A percentile compares a stretch with the other conserved stretches of the same genome.
Conservation (phyloP, 2,888 invertebrate genomes). For the Limnephilus lunatus region DNA sequence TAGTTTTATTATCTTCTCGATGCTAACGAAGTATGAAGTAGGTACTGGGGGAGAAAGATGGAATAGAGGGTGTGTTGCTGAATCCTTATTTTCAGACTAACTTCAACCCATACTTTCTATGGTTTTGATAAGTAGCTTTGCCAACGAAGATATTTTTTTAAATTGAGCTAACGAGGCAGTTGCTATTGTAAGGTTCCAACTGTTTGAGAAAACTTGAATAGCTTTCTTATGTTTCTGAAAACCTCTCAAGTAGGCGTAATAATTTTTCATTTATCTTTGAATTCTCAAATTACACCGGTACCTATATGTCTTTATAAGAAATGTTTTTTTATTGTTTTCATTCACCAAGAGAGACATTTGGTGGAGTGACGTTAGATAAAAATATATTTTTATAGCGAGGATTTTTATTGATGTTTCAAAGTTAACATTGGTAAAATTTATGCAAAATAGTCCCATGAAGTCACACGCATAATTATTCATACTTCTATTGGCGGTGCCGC, state of each 20-base stretch:
- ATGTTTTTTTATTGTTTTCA: background rate
- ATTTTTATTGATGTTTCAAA: too few species aligned
- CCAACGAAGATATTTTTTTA: background rate
- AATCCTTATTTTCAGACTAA: background rate
- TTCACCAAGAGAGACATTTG: background rate
- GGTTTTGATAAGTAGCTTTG: background rate
- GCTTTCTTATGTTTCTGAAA: background rate
- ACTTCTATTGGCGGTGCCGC: too few species aligned
- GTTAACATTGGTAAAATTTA: too few species aligned
- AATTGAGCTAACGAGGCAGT: background rate
- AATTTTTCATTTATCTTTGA: background rate
- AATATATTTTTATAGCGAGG: background rate
- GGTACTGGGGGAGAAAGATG: background rate
- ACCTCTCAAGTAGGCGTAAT: background rate
- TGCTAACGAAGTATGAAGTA: slow-evolving; percentile 15
- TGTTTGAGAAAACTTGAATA: background rate
- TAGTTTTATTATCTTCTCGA: slow-evolving; percentile 37
- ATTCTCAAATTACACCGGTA: too few species aligned
- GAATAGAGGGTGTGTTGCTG: background rate
- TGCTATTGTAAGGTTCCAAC: background rate
- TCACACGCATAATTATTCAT: too few species aligned
- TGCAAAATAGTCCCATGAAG: too few species aligned
- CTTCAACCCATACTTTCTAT: background rate
- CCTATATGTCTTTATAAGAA: background rate
- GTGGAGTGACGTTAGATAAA: background rate